phyloP scores from a whole-genome alignment of 2,113 vertebrate species.

The Heptranchias perlo region DNA sequence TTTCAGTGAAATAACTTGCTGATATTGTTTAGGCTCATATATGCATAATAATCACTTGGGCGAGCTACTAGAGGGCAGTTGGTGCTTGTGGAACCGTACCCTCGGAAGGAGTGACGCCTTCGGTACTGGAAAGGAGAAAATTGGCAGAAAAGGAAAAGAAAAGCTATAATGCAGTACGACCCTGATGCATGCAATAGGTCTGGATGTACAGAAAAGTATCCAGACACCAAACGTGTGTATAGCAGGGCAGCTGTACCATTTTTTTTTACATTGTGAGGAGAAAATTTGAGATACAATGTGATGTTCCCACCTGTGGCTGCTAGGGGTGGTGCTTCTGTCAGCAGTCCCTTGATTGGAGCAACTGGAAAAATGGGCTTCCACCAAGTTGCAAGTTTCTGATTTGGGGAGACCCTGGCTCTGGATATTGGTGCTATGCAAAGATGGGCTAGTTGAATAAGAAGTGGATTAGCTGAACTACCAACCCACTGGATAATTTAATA shows the following conservation, averaged over 20 bases:
- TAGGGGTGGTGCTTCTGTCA: background rate
- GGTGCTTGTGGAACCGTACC: background rate
- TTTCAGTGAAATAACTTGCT: background rate
- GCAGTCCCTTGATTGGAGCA: background rate
- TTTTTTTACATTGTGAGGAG: background rate
- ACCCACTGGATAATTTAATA: background rate
- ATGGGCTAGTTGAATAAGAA: background rate
- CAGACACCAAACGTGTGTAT: background rate
- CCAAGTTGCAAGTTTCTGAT: background rate
- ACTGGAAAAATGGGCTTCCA: background rate
- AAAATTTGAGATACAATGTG: background rate
- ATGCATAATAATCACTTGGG: background rate
- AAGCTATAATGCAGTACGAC: background rate
- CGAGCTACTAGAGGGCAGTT: background rate
- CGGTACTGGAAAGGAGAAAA: background rate
- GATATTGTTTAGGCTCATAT: background rate
- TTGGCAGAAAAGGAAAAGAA: background rate
- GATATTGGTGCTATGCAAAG: background rate
- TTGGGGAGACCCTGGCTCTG: background rate
- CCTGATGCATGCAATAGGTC: background rate
- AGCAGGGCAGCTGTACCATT: background rate
- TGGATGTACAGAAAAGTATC: background rate
- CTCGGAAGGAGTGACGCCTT: background rate
- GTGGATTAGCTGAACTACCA: background rate
- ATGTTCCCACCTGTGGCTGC: background rate